Evolutionary conservation across 2,113 vertebrate species (phyloP).

Genomic region (Sarotherodon lohbergeri): DNA sequence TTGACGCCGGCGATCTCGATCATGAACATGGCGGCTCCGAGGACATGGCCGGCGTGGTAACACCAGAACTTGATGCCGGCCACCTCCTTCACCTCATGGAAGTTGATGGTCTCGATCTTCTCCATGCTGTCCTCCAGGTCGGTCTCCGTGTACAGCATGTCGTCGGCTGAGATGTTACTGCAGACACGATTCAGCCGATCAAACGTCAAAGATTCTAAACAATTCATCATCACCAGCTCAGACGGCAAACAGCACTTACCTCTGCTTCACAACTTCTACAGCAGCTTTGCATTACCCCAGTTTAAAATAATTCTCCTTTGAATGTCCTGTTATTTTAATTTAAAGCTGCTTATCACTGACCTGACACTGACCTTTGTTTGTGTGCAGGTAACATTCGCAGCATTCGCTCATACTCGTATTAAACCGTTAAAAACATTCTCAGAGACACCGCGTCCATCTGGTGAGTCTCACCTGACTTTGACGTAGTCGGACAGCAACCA

Average conservation of each 20-base stretch:
- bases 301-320: background rate
- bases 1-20: conserved; percentile 98
- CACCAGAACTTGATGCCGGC: conserved; percentile 99
- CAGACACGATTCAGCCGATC: background rate
- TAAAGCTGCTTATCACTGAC: background rate
- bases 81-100: conserved; percentile 97
- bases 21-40: conserved; percentile 99
- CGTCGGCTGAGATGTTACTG: conserved; percentile 96
- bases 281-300: background rate
- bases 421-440: background rate
- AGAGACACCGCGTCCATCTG: background rate
- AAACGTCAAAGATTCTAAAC: background rate
- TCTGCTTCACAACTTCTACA: background rate
- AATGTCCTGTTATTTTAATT: background rate
- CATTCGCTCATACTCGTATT: background rate
- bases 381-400: background rate
- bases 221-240: background rate
- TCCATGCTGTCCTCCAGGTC: conserved; percentile 99
- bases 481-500: conserved; percentile 98
- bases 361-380: background rate
- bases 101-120: conserved; percentile 98
- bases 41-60: conserved; percentile 93
- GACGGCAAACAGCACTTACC: background rate
- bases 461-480: conserved; percentile 88
- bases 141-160: conserved; percentile 97